phyloP scores from a whole-genome alignment of 1,140 invertebrate genomes.

The Lepidostoma basale region DNA sequence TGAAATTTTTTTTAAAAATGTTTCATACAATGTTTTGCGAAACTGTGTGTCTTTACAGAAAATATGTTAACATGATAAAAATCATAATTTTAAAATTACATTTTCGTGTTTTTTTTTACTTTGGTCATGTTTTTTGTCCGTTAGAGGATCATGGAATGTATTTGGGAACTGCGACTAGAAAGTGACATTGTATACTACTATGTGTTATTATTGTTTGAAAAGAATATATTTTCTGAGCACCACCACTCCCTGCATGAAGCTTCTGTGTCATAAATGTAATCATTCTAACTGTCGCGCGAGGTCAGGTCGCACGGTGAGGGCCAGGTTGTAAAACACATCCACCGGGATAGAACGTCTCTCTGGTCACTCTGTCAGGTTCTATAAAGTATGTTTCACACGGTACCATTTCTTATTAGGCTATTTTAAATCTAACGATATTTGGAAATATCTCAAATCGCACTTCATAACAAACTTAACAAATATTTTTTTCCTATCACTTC shows the following conservation, averaged over 20 bases:
- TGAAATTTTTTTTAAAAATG: too few species aligned
- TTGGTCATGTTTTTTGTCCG: too few species aligned
- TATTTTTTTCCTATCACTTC: too few species aligned
- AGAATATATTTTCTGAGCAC: conserved; percentile 2
- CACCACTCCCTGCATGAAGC: conserved; percentile 33
- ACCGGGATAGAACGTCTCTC: not conserved
- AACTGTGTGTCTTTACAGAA: too few species aligned
- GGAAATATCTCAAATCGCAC: not conserved
- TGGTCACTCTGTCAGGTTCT: not conserved
- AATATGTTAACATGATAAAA: too few species aligned
- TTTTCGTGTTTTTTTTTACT: too few species aligned
- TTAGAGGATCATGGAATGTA: too few species aligned
- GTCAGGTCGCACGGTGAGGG: not conserved
- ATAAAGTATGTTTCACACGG: not conserved
- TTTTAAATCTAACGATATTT: not conserved
- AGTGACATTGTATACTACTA: conserved; percentile 20
- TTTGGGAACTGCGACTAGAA: too few species aligned
- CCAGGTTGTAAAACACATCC: not conserved
- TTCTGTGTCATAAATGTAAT: conserved; percentile 31
- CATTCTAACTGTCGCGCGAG: not conserved
- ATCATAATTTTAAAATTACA: too few species aligned
- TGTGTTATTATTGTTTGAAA: conserved; percentile 31
- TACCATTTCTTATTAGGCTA: not conserved
- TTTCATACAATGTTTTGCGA: too few species aligned
- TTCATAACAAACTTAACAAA: too few species aligned